Evolutionary conservation across 2,113 vertebrate species (phyloP).

Genomic region (Dendrocopos noguchii): DNA sequence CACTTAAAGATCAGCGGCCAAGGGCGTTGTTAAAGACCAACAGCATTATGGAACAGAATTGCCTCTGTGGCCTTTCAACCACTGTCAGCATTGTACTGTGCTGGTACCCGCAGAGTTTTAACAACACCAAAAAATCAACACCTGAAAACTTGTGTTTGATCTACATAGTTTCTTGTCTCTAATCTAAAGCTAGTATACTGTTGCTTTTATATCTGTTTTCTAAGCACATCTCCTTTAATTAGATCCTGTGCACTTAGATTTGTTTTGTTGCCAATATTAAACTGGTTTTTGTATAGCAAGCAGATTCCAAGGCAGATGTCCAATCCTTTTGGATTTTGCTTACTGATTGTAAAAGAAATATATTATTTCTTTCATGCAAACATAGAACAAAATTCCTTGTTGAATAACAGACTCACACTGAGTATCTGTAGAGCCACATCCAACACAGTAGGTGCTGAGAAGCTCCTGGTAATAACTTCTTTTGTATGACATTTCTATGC

Average conservation of each 20-base stretch:
- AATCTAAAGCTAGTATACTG: not conserved
- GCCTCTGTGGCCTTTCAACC: not conserved
- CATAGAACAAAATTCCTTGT: conserved; percentile 44
- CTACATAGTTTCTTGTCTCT: not conserved
- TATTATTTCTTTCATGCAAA: conserved; percentile 45
- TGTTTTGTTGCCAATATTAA: conserved; percentile 57
- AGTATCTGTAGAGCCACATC: not conserved
- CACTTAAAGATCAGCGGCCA: not conserved
- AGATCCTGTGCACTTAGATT: conserved; percentile 40
- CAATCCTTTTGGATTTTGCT: conserved; percentile 62
- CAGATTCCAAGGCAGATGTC: conserved; percentile 62
- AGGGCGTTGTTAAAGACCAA: not conserved
- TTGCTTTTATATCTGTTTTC: conserved; percentile 48
- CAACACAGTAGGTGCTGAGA: not conserved
- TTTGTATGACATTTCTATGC: not conserved
- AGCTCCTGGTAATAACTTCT: not conserved
- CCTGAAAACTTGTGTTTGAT: not conserved
- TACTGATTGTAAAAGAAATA: conserved; percentile 53
- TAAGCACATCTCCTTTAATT: conserved; percentile 59
- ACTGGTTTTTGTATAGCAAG: conserved; percentile 43
- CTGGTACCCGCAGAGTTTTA: not conserved
- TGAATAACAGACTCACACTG: conserved; percentile 29
- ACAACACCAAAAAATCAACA: not conserved
- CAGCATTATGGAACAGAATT: not conserved
- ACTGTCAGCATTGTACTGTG: not conserved